Evolutionary conservation across 2,113 vertebrate genomes (phyloP).

Genomic region (Lates calcarifer): DNA sequence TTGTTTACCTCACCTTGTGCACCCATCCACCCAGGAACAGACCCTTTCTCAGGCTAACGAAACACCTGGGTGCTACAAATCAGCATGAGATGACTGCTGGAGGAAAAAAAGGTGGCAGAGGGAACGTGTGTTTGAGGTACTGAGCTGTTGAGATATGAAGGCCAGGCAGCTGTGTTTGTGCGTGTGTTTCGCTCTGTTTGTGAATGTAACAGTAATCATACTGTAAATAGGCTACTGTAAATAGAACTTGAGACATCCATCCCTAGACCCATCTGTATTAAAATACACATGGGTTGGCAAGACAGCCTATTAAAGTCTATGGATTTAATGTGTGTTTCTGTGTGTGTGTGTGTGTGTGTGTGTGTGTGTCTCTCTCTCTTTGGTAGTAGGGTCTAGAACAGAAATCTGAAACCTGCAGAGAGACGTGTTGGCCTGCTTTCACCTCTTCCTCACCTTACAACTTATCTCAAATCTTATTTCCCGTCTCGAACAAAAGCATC

Average conservation of each 20-base stretch:
- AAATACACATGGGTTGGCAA: slow-evolving; percentile 57
- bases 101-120: neutral
- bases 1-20: slow-evolving; percentile 67
- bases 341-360: slow-evolving; percentile 25
- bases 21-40: slow-evolving; percentile 26
- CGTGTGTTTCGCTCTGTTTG: neutral
- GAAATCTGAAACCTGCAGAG: slow-evolving; percentile 43
- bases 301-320: slow-evolving; percentile 5
- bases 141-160: slow-evolving; percentile 65
- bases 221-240: slow-evolving; percentile 68
- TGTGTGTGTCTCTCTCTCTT: slow-evolving; percentile 10
- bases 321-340: neutral
- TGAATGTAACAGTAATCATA: slow-evolving; percentile 48
- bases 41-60: slow-evolving; percentile 62
- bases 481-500: slow-evolving; percentile 22
- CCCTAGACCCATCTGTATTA: slow-evolving; percentile 38
- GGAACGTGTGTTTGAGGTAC: slow-evolving; percentile 40
- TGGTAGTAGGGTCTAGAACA: neutral
- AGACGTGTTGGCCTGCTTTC: slow-evolving; percentile 43
- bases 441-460: slow-evolving; percentile 50
- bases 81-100: slow-evolving; percentile 8
- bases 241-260: slow-evolving; percentile 61
- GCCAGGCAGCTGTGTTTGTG: slow-evolving; percentile 59
- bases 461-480: slow-evolving; percentile 61
- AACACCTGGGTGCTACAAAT: slow-evolving; percentile 72